phyloP scores from a whole-genome alignment of 92 coral and sea anemone species.

The Diadumene lineata region DNA sequence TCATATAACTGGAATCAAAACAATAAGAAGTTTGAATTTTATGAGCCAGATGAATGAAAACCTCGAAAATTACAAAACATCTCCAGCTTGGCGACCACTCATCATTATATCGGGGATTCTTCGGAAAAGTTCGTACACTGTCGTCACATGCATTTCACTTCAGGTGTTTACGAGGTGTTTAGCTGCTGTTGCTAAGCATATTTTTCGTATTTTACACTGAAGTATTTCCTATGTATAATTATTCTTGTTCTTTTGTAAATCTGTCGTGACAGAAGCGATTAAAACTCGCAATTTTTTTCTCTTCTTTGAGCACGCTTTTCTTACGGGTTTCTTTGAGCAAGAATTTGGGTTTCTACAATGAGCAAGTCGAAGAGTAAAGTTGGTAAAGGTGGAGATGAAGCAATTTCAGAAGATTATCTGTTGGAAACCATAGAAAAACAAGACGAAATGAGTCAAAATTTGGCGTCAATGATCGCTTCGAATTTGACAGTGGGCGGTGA shows the following conservation, averaged over 20 bases:
- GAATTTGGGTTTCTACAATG: neutral
- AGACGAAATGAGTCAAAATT: slow-evolving; percentile 39
- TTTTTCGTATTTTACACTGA: neutral
- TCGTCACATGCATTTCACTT: neutral
- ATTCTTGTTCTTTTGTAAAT: no score
- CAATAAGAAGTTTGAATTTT: neutral
- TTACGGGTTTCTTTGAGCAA: neutral
- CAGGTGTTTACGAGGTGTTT: neutral
- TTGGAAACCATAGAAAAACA: slow-evolving; percentile 57
- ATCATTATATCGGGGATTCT: neutral
- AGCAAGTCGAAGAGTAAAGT: slow-evolving; percentile 32
- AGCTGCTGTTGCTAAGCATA: neutral
- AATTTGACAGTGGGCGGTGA: slow-evolving; percentile 43
- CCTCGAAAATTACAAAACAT: neutral
- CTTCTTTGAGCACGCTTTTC: no score
- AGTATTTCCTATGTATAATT: no score
- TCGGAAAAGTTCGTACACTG: no score
- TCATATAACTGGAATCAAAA: neutral
- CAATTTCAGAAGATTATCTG: slow-evolving; percentile 65
- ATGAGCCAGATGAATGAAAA: no score
- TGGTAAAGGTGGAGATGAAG: slow-evolving; percentile 69
- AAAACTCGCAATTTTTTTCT: no score
- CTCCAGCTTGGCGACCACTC: slow-evolving; percentile 9
- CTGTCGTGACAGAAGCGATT: no score
- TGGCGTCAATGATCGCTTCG: slow-evolving; percentile 52